These are phyloP conservation scores for Hypanus sabinus DNA, from an alignment of 2,113 vertebrate genomes.

Conservation along the genomic window DNA sequence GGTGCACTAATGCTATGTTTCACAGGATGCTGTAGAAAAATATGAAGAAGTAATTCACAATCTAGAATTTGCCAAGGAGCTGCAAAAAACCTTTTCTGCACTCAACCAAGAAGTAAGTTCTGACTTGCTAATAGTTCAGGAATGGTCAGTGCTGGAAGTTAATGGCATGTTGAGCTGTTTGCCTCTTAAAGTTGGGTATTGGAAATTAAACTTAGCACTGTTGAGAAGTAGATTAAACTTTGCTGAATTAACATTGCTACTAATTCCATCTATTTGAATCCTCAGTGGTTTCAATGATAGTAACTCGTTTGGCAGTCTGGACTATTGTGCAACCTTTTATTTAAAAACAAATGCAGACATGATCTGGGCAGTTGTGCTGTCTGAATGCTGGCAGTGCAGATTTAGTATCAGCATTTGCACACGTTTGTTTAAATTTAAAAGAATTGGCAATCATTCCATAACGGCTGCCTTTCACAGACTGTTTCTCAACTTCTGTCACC, in stretches of 20 bases:
- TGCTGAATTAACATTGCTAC: not conserved
- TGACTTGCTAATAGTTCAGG: not conserved
- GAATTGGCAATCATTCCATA: too few relatives aligned
- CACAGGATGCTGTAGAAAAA: conserved; percentile 79
- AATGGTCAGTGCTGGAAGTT: not conserved
- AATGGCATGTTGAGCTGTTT: not conserved
- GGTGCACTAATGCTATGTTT: conserved; percentile 24
- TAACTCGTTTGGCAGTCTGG: not conserved
- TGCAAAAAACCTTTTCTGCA: conserved; percentile 77
- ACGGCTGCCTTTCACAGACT: not conserved
- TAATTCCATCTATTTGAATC: not conserved
- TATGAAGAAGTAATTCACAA: conserved; percentile 88
- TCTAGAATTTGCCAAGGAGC: conserved; percentile 83
- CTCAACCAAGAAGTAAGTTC: conserved; percentile 81
- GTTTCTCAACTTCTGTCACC: not conserved
- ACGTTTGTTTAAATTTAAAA: not conserved
- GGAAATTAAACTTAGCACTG: not conserved
- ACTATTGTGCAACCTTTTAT: not conserved
- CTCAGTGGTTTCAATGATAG: not conserved
- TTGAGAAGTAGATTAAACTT: not conserved
- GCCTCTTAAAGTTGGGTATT: not conserved
- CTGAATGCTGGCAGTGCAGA: not conserved
- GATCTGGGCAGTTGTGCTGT: not conserved
- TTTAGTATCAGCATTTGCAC: not conserved
- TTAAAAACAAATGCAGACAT: not conserved